phyloP scores from a whole-genome alignment of 2,113 vertebrate genomes.

The Amphilophus citrinellus region DNA sequence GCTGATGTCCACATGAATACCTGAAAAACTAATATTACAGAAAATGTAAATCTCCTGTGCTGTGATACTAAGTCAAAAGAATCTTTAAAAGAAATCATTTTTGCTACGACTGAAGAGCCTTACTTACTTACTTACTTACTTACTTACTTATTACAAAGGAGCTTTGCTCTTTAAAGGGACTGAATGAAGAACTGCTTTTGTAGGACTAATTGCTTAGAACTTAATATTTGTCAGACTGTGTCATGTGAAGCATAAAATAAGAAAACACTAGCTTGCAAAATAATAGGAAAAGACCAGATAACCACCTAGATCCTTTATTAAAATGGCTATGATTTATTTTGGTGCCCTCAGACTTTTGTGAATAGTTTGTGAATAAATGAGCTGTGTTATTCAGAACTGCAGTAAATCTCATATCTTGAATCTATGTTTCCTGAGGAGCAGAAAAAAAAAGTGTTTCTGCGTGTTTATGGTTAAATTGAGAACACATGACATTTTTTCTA shows the following conservation, averaged over 20 bases:
- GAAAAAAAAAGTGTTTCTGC: background rate
- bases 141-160: background rate
- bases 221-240: background rate
- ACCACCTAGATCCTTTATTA: background rate
- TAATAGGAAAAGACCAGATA: background rate
- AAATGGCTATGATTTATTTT: background rate
- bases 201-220: background rate
- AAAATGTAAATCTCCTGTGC: background rate
- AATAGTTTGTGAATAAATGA: background rate
- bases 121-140: background rate
- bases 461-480: background rate
- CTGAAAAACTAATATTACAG: background rate
- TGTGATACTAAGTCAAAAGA: background rate
- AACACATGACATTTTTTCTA: background rate
- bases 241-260: slow-evolving; percentile 1
- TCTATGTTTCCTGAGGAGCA: background rate
- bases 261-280: background rate
- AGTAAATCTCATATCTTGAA: background rate
- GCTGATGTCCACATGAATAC: too few relatives aligned
- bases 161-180: background rate
- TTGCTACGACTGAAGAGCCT: background rate
- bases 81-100: background rate
- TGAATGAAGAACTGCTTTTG: background rate
- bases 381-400: background rate
- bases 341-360: background rate